These are phyloP conservation scores for Paracyprichromis sp. DNA, from an alignment of 2,113 vertebrate genomes.

Conservation along the genomic window DNA sequence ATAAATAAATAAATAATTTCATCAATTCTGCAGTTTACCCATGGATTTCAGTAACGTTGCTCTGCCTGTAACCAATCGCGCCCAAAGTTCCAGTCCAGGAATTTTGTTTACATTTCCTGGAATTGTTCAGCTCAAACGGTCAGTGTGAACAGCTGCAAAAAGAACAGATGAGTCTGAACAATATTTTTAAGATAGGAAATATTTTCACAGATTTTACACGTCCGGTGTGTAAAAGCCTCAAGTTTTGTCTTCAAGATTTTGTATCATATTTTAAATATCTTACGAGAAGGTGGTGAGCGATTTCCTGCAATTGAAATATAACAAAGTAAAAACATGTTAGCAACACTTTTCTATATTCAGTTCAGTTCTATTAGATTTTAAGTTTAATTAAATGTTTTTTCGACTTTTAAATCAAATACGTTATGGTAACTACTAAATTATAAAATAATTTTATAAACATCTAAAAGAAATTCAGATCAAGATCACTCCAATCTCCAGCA, in stretches of 20 bases:
- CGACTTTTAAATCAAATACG: not conserved
- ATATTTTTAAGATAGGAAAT: not conserved
- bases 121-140: not conserved
- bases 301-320: not conserved
- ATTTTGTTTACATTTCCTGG: not conserved
- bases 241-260: not conserved
- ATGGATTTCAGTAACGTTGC: no score
- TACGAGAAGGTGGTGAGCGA: fast-evolving
- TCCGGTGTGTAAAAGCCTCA: not conserved
- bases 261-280: not conserved
- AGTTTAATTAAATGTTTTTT: not conserved
- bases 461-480: not conserved
- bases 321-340: not conserved
- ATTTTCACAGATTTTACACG: not conserved
- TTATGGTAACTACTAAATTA: not conserved
- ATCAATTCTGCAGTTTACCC: no score
- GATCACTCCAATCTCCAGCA: fast-evolving
- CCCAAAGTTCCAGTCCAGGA: no score
- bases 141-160: not conserved
- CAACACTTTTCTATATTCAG: fast-evolving
- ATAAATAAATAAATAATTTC: no score
- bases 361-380: not conserved
- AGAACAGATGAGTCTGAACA: not conserved
- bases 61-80: no score
- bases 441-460: not conserved